A percentile compares a stretch with the other conserved stretches of the same genome.
These are phyloP conservation scores for Torymus tubicola DNA, from an alignment of 2,888 invertebrate genomes.

Conservation along the genomic window DNA sequence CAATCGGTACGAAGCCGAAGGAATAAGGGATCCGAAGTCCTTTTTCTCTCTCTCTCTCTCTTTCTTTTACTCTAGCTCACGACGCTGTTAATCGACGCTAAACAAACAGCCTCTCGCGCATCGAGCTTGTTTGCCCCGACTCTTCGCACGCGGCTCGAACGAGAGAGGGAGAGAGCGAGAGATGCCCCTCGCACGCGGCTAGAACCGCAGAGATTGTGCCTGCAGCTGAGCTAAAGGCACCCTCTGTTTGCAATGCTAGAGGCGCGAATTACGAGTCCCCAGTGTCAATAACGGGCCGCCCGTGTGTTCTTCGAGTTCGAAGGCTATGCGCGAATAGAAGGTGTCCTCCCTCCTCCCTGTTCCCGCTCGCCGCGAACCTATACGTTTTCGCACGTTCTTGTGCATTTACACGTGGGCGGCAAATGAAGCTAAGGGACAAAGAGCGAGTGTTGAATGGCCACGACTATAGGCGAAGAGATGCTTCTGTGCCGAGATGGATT, in stretches of 20 bases:
- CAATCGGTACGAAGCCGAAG: no score
- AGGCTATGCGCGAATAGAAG: slow-evolving; percentile 53
- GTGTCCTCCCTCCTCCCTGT: no score
- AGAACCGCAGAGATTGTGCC: no score
- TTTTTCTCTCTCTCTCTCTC: slow-evolving; percentile 33
- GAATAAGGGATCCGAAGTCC: no score
- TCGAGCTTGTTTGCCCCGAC: slow-evolving; percentile 52
- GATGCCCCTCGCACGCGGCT: no score
- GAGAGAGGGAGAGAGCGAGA: no score
- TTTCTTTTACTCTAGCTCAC: slow-evolving; percentile 1
- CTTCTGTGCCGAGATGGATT: no score
- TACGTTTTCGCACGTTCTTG: slow-evolving; percentile 61
- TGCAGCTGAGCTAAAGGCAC: neutral
- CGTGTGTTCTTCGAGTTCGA: slow-evolving; percentile 46
- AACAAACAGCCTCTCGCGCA: slow-evolving; percentile 60
- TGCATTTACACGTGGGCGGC: slow-evolving; percentile 44
- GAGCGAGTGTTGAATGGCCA: neutral
- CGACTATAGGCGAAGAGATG: no score
- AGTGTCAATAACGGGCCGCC: slow-evolving; percentile 68
- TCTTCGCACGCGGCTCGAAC: slow-evolving; percentile 36
- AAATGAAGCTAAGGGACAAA: slow-evolving; percentile 11
- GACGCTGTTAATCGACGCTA: slow-evolving; percentile 61
- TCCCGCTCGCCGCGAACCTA: no score
- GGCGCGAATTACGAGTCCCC: slow-evolving; percentile 70
- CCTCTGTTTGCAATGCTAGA: slow-evolving; percentile 66